Conservation (phyloP, 2,888 invertebrate genomes). For the Macrophya annulata region DNA sequence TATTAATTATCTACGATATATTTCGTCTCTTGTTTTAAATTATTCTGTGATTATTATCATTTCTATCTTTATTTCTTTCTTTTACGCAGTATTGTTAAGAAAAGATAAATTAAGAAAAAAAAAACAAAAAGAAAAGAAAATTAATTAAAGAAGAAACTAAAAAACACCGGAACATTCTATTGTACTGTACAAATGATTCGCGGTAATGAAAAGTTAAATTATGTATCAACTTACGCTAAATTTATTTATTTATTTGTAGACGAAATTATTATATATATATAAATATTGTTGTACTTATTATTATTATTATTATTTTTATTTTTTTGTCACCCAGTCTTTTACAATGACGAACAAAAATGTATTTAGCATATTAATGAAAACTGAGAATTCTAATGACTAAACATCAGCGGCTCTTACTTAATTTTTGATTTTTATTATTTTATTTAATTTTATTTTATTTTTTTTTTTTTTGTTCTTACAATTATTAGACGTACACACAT, state of each 20-base stretch:
- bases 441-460: background rate
- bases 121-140: background rate
- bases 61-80: background rate
- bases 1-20: background rate
- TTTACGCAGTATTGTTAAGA: background rate
- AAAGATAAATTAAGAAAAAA: background rate
- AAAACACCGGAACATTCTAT: background rate
- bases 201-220: background rate
- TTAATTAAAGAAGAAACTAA: background rate
- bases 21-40: constrained; percentile 5
- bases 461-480: background rate
- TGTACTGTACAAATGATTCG: background rate
- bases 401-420: constrained; percentile 43
- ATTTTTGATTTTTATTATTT: background rate
- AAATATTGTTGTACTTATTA: background rate
- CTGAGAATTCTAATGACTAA: constrained; percentile 6
- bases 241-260: constrained; percentile 23
- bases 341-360: background rate
- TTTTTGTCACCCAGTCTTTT: background rate
- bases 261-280: constrained; percentile 4
- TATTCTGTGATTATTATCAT: constrained; percentile 3
- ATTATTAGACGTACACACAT: constrained; percentile 62
- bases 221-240: background rate
- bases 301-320: background rate
- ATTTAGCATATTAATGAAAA: background rate